phyloP scores from a whole-genome alignment of 2,113 vertebrate species.

The Daubentonia madagascariensis region DNA sequence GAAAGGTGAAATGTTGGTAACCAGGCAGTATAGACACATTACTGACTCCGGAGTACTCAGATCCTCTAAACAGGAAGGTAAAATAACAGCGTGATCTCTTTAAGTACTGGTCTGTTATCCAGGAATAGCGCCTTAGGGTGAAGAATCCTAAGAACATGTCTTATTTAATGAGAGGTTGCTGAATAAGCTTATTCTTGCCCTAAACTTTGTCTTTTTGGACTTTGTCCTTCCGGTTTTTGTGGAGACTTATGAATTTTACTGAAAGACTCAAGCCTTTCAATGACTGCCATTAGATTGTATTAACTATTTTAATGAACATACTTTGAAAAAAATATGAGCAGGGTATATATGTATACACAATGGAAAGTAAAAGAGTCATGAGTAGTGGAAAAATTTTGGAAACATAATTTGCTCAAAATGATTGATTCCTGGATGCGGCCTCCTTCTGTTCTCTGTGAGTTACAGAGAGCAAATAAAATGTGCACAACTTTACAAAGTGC shows the following conservation, averaged over 20 bases:
- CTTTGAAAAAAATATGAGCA: neutral
- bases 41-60: rapidly evolving
- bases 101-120: rapidly evolving
- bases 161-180: neutral
- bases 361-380: neutral
- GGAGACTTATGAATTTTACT: neutral
- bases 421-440: neutral
- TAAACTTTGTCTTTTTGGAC: neutral
- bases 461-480: neutral
- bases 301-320: neutral
- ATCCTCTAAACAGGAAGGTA: neutral
- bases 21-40: rapidly evolving
- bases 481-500: too few species aligned
- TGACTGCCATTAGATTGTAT: neutral
- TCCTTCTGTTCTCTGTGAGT: neutral
- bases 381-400: neutral
- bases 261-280: neutral
- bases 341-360: rapidly evolving
- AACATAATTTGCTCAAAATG: neutral
- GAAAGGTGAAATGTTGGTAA: neutral
- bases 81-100: neutral
- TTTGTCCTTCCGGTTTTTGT: neutral
- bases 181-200: neutral
- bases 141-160: neutral
- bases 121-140: neutral